These are phyloP conservation scores for Macrochelys suwanniensis DNA, from an alignment of 2,797 vertebrate genomes.

Conservation along the genomic window DNA sequence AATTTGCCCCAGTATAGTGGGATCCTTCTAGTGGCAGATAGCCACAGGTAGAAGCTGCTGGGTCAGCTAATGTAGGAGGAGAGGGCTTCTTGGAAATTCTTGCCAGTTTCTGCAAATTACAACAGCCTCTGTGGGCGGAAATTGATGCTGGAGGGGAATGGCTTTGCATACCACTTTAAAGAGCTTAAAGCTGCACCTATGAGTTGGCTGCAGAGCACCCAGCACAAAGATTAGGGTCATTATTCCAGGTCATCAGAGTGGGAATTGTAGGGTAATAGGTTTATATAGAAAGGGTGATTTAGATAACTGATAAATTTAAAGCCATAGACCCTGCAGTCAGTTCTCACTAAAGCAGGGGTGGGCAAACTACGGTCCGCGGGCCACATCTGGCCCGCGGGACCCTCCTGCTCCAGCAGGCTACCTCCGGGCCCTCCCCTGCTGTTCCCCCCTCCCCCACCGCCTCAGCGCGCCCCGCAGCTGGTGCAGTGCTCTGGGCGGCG, in stretches of 20 bases:
- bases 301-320: not conserved
- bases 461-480: no score
- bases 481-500: no score
- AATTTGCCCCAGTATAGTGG: not conserved
- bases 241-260: not conserved
- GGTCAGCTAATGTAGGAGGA: no score
- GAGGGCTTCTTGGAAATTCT: slow-evolving; percentile 1
- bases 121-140: not conserved
- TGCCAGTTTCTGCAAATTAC: slow-evolving; percentile 39
- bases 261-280: not conserved
- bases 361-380: no score
- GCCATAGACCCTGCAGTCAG: not conserved
- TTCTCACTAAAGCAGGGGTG: not conserved
- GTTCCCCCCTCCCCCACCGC: no score
- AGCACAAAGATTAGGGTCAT: not conserved
- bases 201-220: not conserved
- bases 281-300: not conserved
- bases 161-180: fast-evolving
- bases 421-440: no score
- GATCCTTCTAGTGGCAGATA: not conserved
- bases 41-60: no score
- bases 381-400: no score
- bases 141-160: not conserved
- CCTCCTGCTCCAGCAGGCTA: no score
- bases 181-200: not conserved